phyloP scores from a whole-genome alignment of 2,113 vertebrate species.

The Geococcyx californianus region DNA sequence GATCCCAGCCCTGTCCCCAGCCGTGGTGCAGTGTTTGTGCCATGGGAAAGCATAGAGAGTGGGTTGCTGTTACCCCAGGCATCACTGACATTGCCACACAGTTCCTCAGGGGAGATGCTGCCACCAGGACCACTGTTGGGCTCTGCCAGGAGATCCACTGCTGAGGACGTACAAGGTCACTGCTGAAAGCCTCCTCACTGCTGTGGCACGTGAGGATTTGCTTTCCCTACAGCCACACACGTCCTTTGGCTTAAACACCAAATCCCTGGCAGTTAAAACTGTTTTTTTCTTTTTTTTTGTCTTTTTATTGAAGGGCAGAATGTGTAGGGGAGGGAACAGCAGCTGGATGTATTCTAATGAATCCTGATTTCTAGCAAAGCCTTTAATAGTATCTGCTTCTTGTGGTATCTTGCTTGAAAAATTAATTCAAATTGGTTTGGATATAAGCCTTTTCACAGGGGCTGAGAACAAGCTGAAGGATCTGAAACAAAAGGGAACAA shows the following conservation, averaged over 20 bases:
- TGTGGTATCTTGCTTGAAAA: conserved; percentile 52
- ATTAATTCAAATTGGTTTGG: conserved; percentile 57
- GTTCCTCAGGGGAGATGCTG: fast-evolving
- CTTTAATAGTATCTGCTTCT: conserved; percentile 1
- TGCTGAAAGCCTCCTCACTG: not conserved
- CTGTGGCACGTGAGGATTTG: not conserved
- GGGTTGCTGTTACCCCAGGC: not conserved
- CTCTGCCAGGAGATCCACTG: not conserved
- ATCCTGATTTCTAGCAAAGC: conserved; percentile 58
- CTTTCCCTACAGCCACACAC: not conserved
- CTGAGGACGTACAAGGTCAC: not conserved
- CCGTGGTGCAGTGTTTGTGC: fast-evolving
- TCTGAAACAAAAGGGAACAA: conserved; percentile 59
- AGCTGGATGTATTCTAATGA: conserved; percentile 28
- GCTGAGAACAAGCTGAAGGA: conserved; percentile 30
- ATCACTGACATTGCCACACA: fast-evolving
- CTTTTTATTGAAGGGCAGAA: conserved; percentile 29
- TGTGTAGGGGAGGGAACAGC: not conserved
- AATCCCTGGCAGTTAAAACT: not conserved
- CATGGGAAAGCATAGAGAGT: too few relatives aligned
- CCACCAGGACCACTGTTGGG: fast-evolving
- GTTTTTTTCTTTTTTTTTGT: conserved; percentile 4
- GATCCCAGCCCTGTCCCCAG: too few relatives aligned
- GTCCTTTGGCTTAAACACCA: conserved; percentile 23
- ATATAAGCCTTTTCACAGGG: conserved; percentile 34